Conservation (phyloP, 2,113 vertebrate genomes). For the Ceratotherium simum region DNA sequence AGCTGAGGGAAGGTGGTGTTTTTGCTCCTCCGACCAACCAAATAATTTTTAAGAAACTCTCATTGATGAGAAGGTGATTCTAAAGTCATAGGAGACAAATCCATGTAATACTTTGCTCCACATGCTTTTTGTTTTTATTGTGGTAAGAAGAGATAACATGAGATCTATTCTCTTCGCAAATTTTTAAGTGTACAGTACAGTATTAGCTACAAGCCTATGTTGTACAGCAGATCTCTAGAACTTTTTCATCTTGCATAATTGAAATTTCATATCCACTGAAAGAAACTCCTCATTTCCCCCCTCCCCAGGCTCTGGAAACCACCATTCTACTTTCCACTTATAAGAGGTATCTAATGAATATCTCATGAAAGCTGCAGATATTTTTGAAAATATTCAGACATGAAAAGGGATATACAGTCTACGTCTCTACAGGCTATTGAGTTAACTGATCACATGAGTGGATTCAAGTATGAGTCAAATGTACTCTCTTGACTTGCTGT, state of each 20-base stretch:
- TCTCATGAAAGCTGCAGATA: background rate
- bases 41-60: background rate
- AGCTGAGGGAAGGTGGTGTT: background rate
- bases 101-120: background rate
- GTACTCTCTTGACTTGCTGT: too few relatives aligned
- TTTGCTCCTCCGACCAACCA: background rate
- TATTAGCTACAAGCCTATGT: background rate
- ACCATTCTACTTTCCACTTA: background rate
- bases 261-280: background rate
- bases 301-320: too few relatives aligned
- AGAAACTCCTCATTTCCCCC: background rate
- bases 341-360: too few relatives aligned
- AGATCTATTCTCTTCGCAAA: background rate
- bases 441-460: background rate
- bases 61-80: background rate
- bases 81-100: background rate
- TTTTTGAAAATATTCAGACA: background rate
- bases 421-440: background rate
- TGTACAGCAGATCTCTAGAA: background rate
- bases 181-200: too few relatives aligned
- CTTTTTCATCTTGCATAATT: background rate
- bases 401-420: background rate
- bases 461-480: background rate
- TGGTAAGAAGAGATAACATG: background rate
- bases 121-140: background rate